Percentiles rank a stretch among this genome's conserved stretches.
Conservation (phyloP, 2,888 invertebrate genomes). For the Pandemis corylana region DNA sequence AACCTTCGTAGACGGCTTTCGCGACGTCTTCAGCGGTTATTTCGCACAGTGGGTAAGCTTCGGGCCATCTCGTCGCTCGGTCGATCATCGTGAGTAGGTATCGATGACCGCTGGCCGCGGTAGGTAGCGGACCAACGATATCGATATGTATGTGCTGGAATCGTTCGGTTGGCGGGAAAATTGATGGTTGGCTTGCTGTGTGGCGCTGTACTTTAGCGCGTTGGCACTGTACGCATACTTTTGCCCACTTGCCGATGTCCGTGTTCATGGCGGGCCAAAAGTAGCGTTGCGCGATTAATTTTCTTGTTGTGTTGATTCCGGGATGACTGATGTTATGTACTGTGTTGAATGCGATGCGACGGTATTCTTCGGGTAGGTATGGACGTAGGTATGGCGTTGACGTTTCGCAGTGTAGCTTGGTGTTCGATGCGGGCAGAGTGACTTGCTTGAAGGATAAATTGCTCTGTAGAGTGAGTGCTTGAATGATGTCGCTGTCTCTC, state of each 20-base stretch:
- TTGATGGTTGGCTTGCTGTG: not conserved
- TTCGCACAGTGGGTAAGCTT: not conserved
- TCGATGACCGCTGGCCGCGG: not conserved
- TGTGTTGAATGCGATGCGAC: not conserved
- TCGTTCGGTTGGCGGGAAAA: not conserved
- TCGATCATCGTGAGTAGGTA: constrained; percentile 1
- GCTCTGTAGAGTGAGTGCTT: not conserved
- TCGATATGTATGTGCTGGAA: not conserved
- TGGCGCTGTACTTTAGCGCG: not conserved
- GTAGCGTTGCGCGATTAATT: not conserved
- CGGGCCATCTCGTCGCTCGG: constrained; percentile 13
- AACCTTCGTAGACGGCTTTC: not conserved
- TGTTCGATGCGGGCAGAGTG: not conserved
- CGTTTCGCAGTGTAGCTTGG: not conserved
- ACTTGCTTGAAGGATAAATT: not conserved
- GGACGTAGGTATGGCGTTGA: not conserved
- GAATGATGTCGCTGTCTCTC: not conserved
- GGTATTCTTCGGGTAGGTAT: not conserved
- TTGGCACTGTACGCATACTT: not conserved
- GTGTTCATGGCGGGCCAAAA: not conserved
- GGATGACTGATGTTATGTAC: not conserved
- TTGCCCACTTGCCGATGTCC: not conserved
- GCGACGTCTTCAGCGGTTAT: constrained; percentile 5
- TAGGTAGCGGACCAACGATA: constrained; percentile 8
- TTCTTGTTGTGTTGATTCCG: not conserved